Evolutionary conservation across 2,113 vertebrate species (phyloP).

Genomic region (Charina bottae): DNA sequence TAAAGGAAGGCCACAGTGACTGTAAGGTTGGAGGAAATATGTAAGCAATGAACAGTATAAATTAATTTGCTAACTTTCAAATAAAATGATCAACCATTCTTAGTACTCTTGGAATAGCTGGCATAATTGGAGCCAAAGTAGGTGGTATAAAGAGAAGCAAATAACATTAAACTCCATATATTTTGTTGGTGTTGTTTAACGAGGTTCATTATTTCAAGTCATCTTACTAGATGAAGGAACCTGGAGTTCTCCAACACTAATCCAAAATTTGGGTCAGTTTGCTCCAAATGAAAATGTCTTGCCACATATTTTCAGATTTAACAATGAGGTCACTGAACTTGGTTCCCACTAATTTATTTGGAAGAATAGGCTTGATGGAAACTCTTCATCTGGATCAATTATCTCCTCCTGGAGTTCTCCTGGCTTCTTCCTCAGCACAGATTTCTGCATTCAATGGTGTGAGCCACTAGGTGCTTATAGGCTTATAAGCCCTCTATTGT

Average conservation of each 20-base stretch:
- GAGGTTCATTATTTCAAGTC: not conserved
- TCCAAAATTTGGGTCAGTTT: not conserved
- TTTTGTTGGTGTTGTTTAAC: not conserved
- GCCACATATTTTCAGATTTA: not conserved
- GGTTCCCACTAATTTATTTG: not conserved
- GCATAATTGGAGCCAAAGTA: not conserved
- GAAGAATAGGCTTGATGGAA: not conserved
- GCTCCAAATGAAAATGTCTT: not conserved
- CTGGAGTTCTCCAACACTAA: not conserved
- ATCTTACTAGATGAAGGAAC: too few relatives aligned
- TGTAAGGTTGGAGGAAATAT: not conserved
- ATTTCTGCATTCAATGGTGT: too few relatives aligned
- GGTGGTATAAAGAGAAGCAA: not conserved
- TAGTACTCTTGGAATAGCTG: not conserved
- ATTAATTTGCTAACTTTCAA: not conserved
- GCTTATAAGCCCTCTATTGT: too few relatives aligned
- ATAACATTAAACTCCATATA: not conserved
- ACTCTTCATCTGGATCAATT: not conserved
- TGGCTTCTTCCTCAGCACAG: not conserved
- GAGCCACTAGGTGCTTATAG: too few relatives aligned
- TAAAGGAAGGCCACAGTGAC: not conserved
- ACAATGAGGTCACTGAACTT: not conserved
- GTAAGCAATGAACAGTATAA: not conserved
- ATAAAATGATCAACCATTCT: not conserved
- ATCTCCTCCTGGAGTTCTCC: not conserved